A percentile compares a stretch with the other conserved stretches of the same genome.
These are phyloP conservation scores for Watsonalla binaria DNA, from an alignment of 2,888 invertebrate species.

Conservation along the genomic window DNA sequence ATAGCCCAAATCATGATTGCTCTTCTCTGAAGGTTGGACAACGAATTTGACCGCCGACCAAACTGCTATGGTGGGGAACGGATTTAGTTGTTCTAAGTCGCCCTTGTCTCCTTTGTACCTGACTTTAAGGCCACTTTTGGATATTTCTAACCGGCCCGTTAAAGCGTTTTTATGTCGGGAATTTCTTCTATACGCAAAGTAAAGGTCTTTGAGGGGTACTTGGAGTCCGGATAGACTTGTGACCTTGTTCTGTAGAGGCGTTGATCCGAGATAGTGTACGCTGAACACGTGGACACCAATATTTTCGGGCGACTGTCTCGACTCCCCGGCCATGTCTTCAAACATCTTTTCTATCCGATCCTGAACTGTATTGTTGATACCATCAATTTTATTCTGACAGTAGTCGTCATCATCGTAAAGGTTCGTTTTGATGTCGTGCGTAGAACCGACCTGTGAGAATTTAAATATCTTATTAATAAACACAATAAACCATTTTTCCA, in stretches of 20 bases:
- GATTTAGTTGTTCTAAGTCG: slow-evolving; percentile 83
- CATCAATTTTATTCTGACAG: slow-evolving; percentile 58
- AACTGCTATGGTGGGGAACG: slow-evolving; percentile 94
- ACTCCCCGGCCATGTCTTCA: slow-evolving; percentile 82
- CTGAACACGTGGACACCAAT: slow-evolving; percentile 81
- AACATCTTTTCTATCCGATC: slow-evolving; percentile 93
- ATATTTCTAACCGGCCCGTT: slow-evolving; percentile 82
- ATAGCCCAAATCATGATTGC: slow-evolving; percentile 76
- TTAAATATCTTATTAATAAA: slow-evolving; percentile 5
- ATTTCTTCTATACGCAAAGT: slow-evolving; percentile 80
- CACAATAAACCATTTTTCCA: too few species aligned
- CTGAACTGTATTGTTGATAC: slow-evolving; percentile 84
- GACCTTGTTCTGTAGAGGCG: slow-evolving; percentile 87
- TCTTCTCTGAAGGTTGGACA: slow-evolving; percentile 80
- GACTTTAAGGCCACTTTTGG: slow-evolving; percentile 85
- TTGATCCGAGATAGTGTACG: slow-evolving; percentile 90
- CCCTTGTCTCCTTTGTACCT: slow-evolving; percentile 81
- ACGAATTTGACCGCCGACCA: slow-evolving; percentile 95
- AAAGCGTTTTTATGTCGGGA: slow-evolving; percentile 71
- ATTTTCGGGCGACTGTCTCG: slow-evolving; percentile 65
- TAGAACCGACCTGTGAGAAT: slow-evolving; percentile 49
- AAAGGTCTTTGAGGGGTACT: slow-evolving; percentile 86
- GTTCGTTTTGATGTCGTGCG: slow-evolving; percentile 48
- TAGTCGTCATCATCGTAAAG: slow-evolving; percentile 67
- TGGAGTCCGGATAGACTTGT: slow-evolving; percentile 91